Evolutionary conservation across 2,113 vertebrate species (phyloP), one percentile per base, ranked within the genome.

Genomic region (Oriolus oriolus): DNA sequence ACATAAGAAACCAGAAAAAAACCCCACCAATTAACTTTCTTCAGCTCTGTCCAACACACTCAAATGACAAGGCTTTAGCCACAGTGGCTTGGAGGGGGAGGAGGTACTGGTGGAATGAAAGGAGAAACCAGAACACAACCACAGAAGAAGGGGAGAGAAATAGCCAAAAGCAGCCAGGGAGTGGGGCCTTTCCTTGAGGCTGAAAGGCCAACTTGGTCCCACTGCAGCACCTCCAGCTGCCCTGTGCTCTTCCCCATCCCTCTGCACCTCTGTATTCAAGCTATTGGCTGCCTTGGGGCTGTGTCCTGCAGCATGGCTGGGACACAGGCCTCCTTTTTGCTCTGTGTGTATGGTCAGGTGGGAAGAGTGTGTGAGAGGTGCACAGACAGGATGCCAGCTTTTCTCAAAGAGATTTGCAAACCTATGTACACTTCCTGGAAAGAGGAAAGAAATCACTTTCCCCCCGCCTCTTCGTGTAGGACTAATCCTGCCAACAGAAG

Each of bases 351-450:
- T 20, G 42, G 33, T 31, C 76, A 91, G 63, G 33, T 13, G 28
- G 60, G 47, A 5, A 75, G 65, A 42, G 45, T 68, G 9, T 0
- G 0, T 0, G 3, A 45, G n/a, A 42, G 30, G 15, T 1, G 3
- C 2, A 1, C 41, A 45, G 33, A 45, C 9, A 74, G 23, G 26
- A 59, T 22, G 28, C 5, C 47, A 60, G n/a, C 5, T 92, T 68
- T 70, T 56, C 73, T 79, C 52, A 42, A 52, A 93, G 33, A n/a
- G 28, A 49, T 84, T 78, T 65, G 28, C 75, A 79, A 73, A 89
- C 24, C 64, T 41, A 31, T 4, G 7, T 54, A 44, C 0, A 0
- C 33, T 87, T 54, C 56, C 68, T 76, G 50, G 35, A 87, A 87
- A 49, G 20, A 75, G 39, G 31, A 60, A n/a, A 87, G 31, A 71